These are phyloP conservation scores for Sesia apiformis DNA, from an alignment of 2,888 invertebrate species.

Conservation along the genomic window DNA sequence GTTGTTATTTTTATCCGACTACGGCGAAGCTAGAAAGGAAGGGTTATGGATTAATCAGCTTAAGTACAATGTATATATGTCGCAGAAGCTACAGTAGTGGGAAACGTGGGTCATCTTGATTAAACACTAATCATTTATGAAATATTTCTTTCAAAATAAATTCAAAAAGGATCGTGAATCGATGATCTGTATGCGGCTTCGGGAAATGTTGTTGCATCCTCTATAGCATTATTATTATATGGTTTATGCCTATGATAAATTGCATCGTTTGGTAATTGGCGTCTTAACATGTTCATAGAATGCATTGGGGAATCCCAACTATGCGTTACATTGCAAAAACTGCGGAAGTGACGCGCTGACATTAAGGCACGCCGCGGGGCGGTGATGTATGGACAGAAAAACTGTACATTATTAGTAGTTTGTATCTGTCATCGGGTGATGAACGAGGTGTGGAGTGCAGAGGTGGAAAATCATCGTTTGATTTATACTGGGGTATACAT, in stretches of 20 bases:
- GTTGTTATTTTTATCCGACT: too few species aligned
- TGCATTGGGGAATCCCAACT: neutral
- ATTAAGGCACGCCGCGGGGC: constrained; percentile 19
- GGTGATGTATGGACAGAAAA: constrained; percentile 46
- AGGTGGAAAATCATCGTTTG: constrained; percentile 44
- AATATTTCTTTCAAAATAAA: neutral
- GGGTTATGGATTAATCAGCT: too few species aligned
- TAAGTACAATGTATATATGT: too few species aligned
- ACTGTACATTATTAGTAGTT: constrained; percentile 19
- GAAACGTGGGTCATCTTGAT: too few species aligned
- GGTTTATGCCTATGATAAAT: too few species aligned
- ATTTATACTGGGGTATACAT: constrained; percentile 24
- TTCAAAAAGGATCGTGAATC: too few species aligned
- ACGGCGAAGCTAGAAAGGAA: too few species aligned
- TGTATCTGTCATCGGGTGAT: constrained; percentile 45
- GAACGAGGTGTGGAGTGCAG: constrained; percentile 22
- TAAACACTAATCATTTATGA: neutral
- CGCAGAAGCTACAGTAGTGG: too few species aligned
- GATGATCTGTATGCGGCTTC: too few species aligned
- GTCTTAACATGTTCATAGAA: neutral
- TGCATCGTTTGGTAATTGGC: too few species aligned
- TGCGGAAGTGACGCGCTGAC: constrained; percentile 5
- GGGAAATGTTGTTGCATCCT: too few species aligned
- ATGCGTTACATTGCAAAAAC: constrained; percentile 9
- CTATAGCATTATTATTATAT: too few species aligned